Percentiles rank a stretch among this genome's conserved stretches.
These are phyloP conservation scores for Temnopleurus reevesii DNA, from an alignment of 53 echinoderm and acorn worm genomes.

Conservation along the genomic window DNA sequence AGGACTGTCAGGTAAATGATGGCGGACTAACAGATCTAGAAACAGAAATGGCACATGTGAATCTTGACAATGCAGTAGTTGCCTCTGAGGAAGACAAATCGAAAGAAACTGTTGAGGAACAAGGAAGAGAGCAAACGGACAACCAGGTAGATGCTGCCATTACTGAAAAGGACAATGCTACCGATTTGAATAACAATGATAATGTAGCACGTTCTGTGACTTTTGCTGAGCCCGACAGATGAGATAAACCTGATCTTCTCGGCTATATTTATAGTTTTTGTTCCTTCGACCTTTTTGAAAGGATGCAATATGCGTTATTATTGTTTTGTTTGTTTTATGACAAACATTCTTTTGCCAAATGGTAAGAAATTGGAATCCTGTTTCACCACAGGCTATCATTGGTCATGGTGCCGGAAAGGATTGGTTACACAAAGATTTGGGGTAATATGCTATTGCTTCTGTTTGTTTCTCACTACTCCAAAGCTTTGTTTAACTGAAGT, in stretches of 20 bases:
- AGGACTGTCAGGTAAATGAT: background rate
- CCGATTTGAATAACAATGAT: background rate
- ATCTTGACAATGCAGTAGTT: background rate
- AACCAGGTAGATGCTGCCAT: background rate
- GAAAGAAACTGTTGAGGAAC: background rate
- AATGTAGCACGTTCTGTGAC: background rate
- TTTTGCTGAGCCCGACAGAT: slow-evolving; percentile 25
- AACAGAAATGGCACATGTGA: background rate
- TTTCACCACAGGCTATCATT: too few relatives aligned
- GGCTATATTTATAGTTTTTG: background rate
- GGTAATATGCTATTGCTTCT: too few relatives aligned
- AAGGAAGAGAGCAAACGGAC: background rate
- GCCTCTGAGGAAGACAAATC: background rate
- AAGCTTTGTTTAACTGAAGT: too few relatives aligned
- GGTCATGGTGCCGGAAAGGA: too few relatives aligned
- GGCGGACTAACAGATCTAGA: background rate
- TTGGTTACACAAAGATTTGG: too few relatives aligned
- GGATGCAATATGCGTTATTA: too few relatives aligned
- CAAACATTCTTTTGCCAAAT: background rate
- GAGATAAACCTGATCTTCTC: background rate
- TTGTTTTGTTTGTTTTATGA: background rate
- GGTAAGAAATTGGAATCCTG: too few relatives aligned
- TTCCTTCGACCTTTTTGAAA: too few relatives aligned
- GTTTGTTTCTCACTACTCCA: too few relatives aligned
- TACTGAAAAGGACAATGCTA: background rate